A percentile compares a stretch with the other conserved stretches of the same genome.
Conservation (phyloP, 2,113 vertebrate genomes). For the Rhinichthys klamathensis region DNA sequence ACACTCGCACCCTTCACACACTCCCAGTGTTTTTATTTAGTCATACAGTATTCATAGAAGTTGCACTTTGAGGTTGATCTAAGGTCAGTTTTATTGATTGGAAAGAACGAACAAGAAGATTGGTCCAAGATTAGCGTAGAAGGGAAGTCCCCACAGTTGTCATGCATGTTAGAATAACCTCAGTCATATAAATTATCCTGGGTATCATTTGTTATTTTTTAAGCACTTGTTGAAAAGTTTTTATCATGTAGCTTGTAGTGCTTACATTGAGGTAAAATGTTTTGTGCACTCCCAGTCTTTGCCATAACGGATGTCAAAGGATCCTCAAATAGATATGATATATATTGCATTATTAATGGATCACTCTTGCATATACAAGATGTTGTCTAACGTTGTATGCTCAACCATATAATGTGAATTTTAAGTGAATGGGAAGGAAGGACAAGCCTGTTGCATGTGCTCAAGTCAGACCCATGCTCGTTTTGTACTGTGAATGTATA, state of each 20-base stretch:
- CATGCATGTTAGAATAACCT: slow-evolving; percentile 5
- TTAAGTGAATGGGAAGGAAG: slow-evolving; percentile 43
- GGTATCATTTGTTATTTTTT: slow-evolving; percentile 10
- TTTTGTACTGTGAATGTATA: slow-evolving; percentile 27
- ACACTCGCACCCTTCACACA: slow-evolving; percentile 56
- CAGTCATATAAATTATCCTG: neutral
- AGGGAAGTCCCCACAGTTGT: neutral
- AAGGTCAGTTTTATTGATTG: neutral
- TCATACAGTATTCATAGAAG: neutral
- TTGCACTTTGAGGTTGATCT: neutral
- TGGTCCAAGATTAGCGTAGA: slow-evolving; percentile 1
- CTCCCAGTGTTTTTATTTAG: slow-evolving; percentile 68
- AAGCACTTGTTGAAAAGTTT: neutral
- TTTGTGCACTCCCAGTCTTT: neutral
- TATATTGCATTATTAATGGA: neutral
- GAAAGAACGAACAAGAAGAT: neutral
- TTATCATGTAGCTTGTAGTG: neutral
- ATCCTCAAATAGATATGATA: neutral
- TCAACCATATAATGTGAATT: slow-evolving; percentile 23
- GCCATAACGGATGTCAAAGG: neutral
- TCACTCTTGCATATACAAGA: slow-evolving; percentile 30
- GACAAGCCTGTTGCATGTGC: slow-evolving; percentile 47
- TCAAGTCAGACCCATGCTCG: slow-evolving; percentile 41
- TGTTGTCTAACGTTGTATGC: neutral
- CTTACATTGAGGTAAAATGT: neutral